phyloP scores from a whole-genome alignment of 2,888 invertebrate species.

The Folsomia candida region DNA sequence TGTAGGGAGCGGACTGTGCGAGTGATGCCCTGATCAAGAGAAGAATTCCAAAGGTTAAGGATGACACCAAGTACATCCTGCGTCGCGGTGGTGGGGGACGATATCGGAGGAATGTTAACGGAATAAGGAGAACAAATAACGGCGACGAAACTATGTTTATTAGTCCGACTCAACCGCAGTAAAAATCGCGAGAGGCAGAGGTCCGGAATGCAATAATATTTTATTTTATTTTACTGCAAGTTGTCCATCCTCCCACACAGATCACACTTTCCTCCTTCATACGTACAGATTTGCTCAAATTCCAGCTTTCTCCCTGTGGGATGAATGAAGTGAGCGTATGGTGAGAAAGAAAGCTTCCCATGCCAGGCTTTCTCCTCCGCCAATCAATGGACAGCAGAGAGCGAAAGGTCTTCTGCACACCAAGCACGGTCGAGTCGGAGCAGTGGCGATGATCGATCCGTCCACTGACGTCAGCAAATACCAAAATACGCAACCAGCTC shows the following conservation, averaged over 20 bases:
- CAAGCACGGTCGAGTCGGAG: conserved; percentile 30
- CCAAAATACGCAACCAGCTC: not conserved
- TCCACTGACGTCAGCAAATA: conserved; percentile 17
- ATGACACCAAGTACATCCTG: conserved; percentile 25
- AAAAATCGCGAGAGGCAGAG: not conserved
- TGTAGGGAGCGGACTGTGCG: conserved; percentile 39
- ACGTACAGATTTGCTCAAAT: not conserved
- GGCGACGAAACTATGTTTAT: not conserved
- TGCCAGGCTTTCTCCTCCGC: conserved; percentile 4
- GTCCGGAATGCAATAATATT: not conserved
- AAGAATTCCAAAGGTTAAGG: conserved; percentile 39
- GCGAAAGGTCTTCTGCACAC: conserved; percentile 18
- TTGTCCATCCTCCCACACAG: conserved; percentile 17
- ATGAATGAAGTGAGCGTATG: conserved; percentile 18
- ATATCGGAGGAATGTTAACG: not conserved
- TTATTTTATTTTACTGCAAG: not conserved
- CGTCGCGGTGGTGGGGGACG: not conserved
- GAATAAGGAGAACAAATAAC: not conserved
- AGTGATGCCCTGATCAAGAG: conserved; percentile 41
- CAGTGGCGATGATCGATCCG: not conserved
- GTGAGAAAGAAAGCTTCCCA: conserved; percentile 4
- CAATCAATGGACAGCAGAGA: conserved; percentile 20
- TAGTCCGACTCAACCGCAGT: not conserved
- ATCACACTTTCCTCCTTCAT: conserved; percentile 1
- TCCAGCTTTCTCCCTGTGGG: conserved; percentile 7